Conservation (phyloP, 2,888 invertebrate genomes). For the Drosophila limbata region DNA sequence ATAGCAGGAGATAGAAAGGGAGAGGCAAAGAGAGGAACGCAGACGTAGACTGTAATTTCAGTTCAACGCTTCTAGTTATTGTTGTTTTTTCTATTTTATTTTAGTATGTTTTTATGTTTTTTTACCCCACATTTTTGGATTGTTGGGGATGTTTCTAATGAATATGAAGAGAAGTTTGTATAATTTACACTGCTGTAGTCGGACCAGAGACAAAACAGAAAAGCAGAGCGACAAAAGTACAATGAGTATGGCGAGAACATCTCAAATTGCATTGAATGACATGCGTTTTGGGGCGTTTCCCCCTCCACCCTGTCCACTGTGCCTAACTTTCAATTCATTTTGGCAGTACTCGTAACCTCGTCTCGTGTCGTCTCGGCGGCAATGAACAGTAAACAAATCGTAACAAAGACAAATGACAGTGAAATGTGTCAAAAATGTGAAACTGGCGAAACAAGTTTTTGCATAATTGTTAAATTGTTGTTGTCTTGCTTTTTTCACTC, state of each 20-base stretch:
- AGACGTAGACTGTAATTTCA: conserved; percentile 37
- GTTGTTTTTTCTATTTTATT: conserved; percentile 10
- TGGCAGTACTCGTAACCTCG: neutral
- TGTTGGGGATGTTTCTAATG: conserved; percentile 55
- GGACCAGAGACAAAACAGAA: conserved; percentile 1
- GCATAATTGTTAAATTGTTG: conserved; percentile 52
- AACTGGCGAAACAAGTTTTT: conserved; percentile 47
- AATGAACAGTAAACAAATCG: conserved; percentile 20
- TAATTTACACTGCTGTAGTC: conserved; percentile 61
- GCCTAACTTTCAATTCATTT: neutral
- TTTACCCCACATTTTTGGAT: neutral
- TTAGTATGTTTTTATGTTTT: conserved; percentile 1
- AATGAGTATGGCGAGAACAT: conserved; percentile 16
- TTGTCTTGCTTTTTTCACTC: neutral
- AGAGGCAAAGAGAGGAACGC: neutral
- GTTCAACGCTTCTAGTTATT: conserved; percentile 39
- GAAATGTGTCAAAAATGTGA: conserved; percentile 59
- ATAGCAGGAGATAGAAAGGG: neutral
- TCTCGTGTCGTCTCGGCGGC: neutral
- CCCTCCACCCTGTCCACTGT: neutral
- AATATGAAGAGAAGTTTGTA: conserved; percentile 76
- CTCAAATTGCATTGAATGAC: conserved; percentile 73
- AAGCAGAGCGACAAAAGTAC: conserved; percentile 6
- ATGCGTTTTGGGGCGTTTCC: conserved; percentile 59
- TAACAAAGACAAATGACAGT: conserved; percentile 65